Percentiles rank a stretch among this genome's conserved stretches.
Evolutionary conservation across 2,888 invertebrate species (phyloP).

Genomic region (Strigamia transsilvanica): DNA sequence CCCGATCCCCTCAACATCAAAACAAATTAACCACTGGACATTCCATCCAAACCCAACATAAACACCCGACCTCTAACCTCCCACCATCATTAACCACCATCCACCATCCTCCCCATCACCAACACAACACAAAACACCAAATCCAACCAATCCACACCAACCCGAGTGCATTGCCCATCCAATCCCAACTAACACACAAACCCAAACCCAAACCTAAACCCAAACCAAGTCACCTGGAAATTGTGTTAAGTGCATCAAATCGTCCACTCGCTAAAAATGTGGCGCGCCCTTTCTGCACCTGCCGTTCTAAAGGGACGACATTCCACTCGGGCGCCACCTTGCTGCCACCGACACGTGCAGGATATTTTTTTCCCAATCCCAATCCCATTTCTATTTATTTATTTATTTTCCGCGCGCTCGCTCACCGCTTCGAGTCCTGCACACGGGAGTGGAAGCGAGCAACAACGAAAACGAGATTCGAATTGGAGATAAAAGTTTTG

Average conservation of each 20-base stretch:
- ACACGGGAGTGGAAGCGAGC: background rate
- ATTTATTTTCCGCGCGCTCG: background rate
- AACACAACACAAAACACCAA: background rate
- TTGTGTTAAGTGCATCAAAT: slow-evolving; percentile 31
- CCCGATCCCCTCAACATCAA: background rate
- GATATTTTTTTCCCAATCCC: background rate
- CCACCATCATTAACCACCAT: background rate
- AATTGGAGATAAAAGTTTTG: background rate
- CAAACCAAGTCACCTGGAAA: slow-evolving; percentile 15
- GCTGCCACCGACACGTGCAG: background rate
- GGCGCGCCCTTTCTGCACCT: background rate
- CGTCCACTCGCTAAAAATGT: background rate
- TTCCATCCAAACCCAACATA: background rate
- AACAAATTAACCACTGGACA: background rate
- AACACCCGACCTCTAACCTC: background rate
- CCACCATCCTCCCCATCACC: background rate
- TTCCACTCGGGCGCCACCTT: slow-evolving; percentile 6
- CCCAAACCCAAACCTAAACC: background rate
- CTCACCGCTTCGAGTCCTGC: background rate
- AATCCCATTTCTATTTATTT: background rate
- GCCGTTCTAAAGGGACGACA: background rate
- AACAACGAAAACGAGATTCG: background rate
- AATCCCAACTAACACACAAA: background rate
- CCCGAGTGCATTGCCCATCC: background rate
- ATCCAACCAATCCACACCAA: too few relatives aligned